Conservation (phyloP, 2,797 vertebrate genomes). For the Trachurus trachurus region DNA sequence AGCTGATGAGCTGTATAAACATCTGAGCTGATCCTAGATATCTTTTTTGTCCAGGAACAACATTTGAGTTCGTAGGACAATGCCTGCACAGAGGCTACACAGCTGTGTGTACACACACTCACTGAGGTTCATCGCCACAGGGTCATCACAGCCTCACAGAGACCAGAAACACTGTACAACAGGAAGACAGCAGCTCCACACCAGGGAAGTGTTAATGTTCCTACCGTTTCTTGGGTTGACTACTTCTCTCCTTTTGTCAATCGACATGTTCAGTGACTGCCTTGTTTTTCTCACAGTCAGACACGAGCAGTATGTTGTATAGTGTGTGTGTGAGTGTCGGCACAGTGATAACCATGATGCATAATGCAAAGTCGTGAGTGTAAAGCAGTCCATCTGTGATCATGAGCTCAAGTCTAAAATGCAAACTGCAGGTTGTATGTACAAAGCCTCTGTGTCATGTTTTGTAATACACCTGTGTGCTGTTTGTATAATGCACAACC, state of each 20-base stretch:
- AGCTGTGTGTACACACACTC: slow-evolving; percentile 74
- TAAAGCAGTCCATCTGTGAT: slow-evolving; percentile 58
- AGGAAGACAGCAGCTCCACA: slow-evolving; percentile 59
- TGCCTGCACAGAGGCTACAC: slow-evolving; percentile 71
- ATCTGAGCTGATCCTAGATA: slow-evolving; percentile 68
- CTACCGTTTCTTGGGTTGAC: slow-evolving; percentile 34
- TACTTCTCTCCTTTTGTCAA: slow-evolving; percentile 43
- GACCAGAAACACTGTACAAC: slow-evolving; percentile 59
- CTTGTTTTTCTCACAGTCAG: slow-evolving; percentile 34
- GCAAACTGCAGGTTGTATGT: slow-evolving; percentile 41
- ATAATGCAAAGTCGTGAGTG: slow-evolving; percentile 38
- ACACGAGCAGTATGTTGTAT: slow-evolving; percentile 35
- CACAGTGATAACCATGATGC: slow-evolving; percentile 36
- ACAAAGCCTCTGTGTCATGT: slow-evolving; percentile 40
- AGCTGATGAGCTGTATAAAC: slow-evolving; percentile 76
- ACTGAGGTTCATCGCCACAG: slow-evolving; percentile 35
- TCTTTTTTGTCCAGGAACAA: slow-evolving; percentile 73
- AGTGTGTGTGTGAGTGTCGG: slow-evolving; percentile 27
- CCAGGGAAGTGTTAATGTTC: slow-evolving; percentile 52
- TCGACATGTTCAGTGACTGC: slow-evolving; percentile 20
- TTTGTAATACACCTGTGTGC: slow-evolving; percentile 15
- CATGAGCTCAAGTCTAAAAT: slow-evolving; percentile 45
- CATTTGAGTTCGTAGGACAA: slow-evolving; percentile 72
- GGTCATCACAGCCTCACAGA: slow-evolving; percentile 62
- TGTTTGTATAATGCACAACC: slow-evolving; percentile 12